phyloP scores from a whole-genome alignment of 2,888 invertebrate genomes.

The Parapristionchus giblindavisi region DNA sequence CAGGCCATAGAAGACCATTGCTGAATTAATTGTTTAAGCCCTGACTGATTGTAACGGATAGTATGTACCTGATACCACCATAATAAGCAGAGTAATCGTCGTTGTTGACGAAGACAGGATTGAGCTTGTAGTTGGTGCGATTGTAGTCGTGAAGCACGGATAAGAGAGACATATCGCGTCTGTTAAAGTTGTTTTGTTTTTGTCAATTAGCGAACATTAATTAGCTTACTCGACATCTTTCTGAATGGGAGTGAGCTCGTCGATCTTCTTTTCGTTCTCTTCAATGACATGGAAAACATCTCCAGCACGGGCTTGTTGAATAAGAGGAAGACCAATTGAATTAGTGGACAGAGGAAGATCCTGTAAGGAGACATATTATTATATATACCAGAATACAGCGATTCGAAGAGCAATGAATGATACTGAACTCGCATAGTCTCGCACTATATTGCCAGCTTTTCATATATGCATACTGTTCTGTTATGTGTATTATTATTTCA shows the following conservation, averaged over 20 bases:
- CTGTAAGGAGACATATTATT: no score
- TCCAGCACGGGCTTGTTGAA: slow-evolving; percentile 60
- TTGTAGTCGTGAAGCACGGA: slow-evolving; percentile 62
- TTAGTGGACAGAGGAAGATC: slow-evolving; percentile 56
- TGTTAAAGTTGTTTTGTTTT: slow-evolving; percentile 29
- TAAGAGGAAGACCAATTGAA: slow-evolving; percentile 61
- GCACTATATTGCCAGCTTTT: no score
- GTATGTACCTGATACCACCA: slow-evolving; percentile 53
- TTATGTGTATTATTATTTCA: no score
- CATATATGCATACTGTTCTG: no score
- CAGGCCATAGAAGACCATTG: slow-evolving; percentile 65
- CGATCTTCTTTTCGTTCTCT: slow-evolving; percentile 53
- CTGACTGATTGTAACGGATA: background rate
- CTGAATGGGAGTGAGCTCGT: slow-evolving; percentile 50
- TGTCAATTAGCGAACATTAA: background rate
- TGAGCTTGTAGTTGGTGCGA: slow-evolving; percentile 61
- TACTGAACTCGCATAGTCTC: no score
- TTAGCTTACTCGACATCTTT: slow-evolving; percentile 55
- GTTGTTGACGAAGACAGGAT: slow-evolving; percentile 61
- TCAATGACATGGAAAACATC: slow-evolving; percentile 61
- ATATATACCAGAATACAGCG: no score
- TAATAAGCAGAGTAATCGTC: slow-evolving; percentile 65
- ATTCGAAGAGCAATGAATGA: no score
- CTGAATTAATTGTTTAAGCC: slow-evolving; percentile 31
- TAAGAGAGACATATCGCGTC: slow-evolving; percentile 61